Percentiles rank a stretch among this genome's conserved stretches.
Conservation (phyloP, 2,797 vertebrate genomes). For the Lycodopsis pacificus region DNA sequence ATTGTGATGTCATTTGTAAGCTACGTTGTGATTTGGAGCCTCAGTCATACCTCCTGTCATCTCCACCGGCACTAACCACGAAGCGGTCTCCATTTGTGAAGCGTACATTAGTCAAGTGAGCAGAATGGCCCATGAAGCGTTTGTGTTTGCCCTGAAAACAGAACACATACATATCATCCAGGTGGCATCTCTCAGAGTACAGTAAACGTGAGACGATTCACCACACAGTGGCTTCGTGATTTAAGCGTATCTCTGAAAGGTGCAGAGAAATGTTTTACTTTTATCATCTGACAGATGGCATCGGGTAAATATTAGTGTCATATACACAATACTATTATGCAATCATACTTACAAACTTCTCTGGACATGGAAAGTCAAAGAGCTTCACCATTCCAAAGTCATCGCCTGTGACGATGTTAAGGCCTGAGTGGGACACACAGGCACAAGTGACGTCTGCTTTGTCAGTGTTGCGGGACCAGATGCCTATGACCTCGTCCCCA, state of each 20-base stretch:
- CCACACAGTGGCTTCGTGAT: not conserved
- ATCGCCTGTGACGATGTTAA: constrained; percentile 96
- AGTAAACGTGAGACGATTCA: not conserved
- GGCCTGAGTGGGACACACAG: constrained; percentile 97
- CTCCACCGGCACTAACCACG: constrained; percentile 94
- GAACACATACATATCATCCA: constrained; percentile 38
- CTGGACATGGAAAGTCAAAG: constrained; percentile 97
- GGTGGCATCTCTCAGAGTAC: not conserved
- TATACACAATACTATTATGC: not conserved
- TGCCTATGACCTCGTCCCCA: constrained; percentile 96
- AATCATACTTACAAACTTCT: constrained; percentile 96
- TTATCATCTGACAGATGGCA: not conserved
- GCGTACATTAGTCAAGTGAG: constrained; percentile 95
- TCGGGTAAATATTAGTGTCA: not conserved
- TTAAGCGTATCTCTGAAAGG: not conserved
- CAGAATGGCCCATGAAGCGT: constrained; percentile 96
- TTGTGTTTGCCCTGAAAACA: constrained; percentile 95
- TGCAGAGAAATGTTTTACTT: not conserved
- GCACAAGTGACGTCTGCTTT: constrained; percentile 97
- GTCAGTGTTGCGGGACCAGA: constrained; percentile 97
- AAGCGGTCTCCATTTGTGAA: constrained; percentile 95
- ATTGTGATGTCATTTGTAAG: not conserved
- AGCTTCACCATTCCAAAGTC: constrained; percentile 99
- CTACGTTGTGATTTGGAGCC: not conserved
- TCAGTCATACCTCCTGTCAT: constrained; percentile 92